A percentile compares a stretch with the other conserved stretches of the same genome.
Conservation (phyloP, 2,888 invertebrate genomes). For the Erebia palarica region DNA sequence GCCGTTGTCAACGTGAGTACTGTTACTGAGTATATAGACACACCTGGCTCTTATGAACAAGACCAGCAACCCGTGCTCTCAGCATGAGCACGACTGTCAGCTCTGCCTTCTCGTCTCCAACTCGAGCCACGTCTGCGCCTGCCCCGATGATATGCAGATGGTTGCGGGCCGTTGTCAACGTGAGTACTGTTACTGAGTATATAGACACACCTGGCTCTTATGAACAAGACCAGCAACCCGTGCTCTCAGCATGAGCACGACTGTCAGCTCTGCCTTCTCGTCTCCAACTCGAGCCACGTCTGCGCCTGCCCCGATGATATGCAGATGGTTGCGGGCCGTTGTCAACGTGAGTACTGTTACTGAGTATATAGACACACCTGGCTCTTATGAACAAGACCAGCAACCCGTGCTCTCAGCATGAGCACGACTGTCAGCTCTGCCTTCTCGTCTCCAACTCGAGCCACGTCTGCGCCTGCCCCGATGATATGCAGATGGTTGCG, state of each 20-base stretch:
- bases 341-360: constrained; percentile 35
- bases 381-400: constrained; percentile 18
- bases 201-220: constrained; percentile 76
- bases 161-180: constrained; percentile 63
- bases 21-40: constrained; percentile 48
- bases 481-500: constrained; percentile 83
- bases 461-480: constrained; percentile 89
- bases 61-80: too few relatives aligned
- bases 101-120: too few relatives aligned
- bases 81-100: too few relatives aligned
- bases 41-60: constrained; percentile 73
- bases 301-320: constrained; percentile 92
- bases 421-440: too few relatives aligned
- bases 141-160: constrained; percentile 87
- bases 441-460: too few relatives aligned
- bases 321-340: constrained; percentile 76
- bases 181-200: not conserved
- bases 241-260: too few relatives aligned
- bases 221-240: too few relatives aligned
- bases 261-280: too few relatives aligned
- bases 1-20: constrained; percentile 67
- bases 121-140: constrained; percentile 84
- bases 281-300: constrained; percentile 55
- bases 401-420: too few relatives aligned
- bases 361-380: constrained; percentile 76